Percentiles rank a stretch among this genome's conserved stretches.
phyloP scores from a whole-genome alignment of 2,113 vertebrate genomes.

The Myrmecobius fasciatus region DNA sequence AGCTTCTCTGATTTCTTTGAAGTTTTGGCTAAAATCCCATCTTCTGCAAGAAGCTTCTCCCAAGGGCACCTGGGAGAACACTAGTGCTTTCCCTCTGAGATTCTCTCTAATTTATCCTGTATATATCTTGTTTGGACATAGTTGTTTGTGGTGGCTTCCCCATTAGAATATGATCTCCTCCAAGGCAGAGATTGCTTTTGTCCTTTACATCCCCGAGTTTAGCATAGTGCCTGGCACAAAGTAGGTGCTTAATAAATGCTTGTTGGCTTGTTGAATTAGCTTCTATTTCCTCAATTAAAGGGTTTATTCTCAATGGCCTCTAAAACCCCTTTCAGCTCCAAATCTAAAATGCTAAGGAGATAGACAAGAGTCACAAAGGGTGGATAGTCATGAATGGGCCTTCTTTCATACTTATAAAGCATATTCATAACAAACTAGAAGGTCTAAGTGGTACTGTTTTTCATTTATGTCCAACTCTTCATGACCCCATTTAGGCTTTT shows the following conservation, averaged over 20 bases:
- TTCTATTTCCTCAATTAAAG: background rate
- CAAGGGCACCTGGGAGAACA: no score
- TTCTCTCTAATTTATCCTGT: background rate
- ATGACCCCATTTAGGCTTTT: background rate
- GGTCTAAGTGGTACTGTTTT: background rate
- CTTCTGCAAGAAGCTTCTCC: background rate
- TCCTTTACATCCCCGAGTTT: background rate
- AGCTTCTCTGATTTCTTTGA: background rate
- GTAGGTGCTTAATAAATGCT: background rate
- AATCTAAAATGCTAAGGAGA: background rate
- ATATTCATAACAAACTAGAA: background rate
- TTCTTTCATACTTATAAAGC: background rate
- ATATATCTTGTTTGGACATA: background rate
- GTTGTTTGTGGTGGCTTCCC: background rate
- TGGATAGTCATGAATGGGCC: background rate
- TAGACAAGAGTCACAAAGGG: background rate
- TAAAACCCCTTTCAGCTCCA: background rate
- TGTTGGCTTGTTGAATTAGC: background rate
- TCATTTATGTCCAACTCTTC: background rate
- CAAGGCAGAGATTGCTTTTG: background rate
- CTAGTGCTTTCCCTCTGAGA: background rate
- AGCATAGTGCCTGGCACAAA: background rate
- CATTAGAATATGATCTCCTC: background rate
- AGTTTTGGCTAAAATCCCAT: background rate
- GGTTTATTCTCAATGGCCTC: background rate